phyloP scores from a whole-genome alignment of 2,888 invertebrate species.

The Diplazon laetatorius region DNA sequence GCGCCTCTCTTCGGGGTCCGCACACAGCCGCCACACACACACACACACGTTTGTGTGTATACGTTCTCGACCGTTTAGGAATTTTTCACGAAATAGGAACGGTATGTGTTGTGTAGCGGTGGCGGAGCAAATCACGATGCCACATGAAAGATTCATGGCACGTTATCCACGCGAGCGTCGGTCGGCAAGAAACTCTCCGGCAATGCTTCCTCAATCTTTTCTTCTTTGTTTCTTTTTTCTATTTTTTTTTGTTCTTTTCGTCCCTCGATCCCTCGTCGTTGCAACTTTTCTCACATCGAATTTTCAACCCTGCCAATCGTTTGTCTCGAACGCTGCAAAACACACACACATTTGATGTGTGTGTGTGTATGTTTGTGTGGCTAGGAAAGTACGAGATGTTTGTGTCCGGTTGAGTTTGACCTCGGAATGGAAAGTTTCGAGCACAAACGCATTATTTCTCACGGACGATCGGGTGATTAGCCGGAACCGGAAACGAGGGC shows the following conservation, averaged over 20 bases:
- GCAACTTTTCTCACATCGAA: background rate
- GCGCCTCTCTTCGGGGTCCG: slow-evolving; percentile 25
- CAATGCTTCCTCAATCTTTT: slow-evolving; percentile 30
- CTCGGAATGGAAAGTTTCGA: background rate
- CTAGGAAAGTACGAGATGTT: too few species aligned
- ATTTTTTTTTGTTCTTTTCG: background rate
- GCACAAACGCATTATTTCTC: slow-evolving; percentile 6
- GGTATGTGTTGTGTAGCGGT: slow-evolving; percentile 24
- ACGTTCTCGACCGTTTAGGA: slow-evolving; percentile 61
- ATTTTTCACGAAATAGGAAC: slow-evolving; percentile 66
- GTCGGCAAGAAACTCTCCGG: slow-evolving; percentile 46
- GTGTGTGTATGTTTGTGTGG: background rate
- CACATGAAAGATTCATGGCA: slow-evolving; percentile 82
- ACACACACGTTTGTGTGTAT: too few species aligned
- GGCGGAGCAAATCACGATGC: slow-evolving; percentile 40
- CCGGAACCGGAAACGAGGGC: slow-evolving; percentile 71
- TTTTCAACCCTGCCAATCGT: slow-evolving; percentile 20
- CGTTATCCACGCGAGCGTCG: slow-evolving; percentile 65
- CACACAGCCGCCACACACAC: slow-evolving; percentile 40
- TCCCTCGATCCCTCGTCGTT: background rate
- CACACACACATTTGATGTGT: too few species aligned
- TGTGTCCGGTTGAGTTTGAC: background rate
- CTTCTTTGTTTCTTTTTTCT: background rate
- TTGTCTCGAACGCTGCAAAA: background rate
- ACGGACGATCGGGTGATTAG: slow-evolving; percentile 71